phyloP scores from a whole-genome alignment of 2,113 vertebrate genomes.

The Atherinomorus stipes region DNA sequence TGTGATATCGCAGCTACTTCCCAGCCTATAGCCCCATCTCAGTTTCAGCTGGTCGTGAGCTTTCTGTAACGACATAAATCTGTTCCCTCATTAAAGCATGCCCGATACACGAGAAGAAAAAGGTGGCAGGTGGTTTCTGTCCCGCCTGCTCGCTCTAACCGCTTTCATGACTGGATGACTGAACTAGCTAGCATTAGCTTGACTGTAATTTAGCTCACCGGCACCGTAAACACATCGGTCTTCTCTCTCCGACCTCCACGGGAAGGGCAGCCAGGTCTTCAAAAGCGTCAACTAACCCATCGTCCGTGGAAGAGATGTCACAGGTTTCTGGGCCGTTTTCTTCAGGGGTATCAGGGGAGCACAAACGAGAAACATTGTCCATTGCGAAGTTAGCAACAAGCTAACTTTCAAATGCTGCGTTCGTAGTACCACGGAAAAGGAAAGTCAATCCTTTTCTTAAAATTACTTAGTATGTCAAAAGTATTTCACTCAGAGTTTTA shows the following conservation, averaged over 20 bases:
- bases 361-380: slow-evolving; percentile 43
- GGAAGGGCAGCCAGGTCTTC: slow-evolving; percentile 86
- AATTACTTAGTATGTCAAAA: too few relatives aligned
- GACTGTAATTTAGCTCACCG: slow-evolving; percentile 79
- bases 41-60: slow-evolving; percentile 34
- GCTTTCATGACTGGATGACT: not conserved
- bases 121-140: not conserved
- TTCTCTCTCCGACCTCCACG: slow-evolving; percentile 85
- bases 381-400: slow-evolving; percentile 53
- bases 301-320: slow-evolving; percentile 45
- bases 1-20: slow-evolving; percentile 34
- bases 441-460: too few relatives aligned
- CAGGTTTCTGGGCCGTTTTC: slow-evolving; percentile 17
- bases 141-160: not conserved
- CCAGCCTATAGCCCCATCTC: slow-evolving; percentile 28
- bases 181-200: slow-evolving; percentile 65
- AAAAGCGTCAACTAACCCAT: slow-evolving; percentile 71
- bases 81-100: slow-evolving; percentile 45
- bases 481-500: too few relatives aligned
- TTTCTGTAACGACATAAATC: slow-evolving; percentile 44
- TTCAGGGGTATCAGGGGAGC: not conserved
- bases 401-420: slow-evolving; percentile 19
- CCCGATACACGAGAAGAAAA: not conserved
- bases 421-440: not conserved
- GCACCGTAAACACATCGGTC: slow-evolving; percentile 90